phyloP scores from a whole-genome alignment of 2,888 invertebrate genomes.

The Dynastes maya region DNA sequence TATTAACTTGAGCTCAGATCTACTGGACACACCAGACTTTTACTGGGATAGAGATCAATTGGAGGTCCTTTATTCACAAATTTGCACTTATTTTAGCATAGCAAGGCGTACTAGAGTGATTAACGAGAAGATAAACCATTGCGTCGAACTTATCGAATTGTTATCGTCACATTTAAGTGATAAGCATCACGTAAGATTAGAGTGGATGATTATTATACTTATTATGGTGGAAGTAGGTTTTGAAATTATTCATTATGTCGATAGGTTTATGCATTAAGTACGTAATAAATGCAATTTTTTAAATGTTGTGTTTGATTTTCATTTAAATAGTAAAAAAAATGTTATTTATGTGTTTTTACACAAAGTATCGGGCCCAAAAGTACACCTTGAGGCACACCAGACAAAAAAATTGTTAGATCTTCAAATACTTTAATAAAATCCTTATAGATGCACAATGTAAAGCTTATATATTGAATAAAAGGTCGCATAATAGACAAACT shows the following conservation, averaged over 20 bases:
- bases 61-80: slow-evolving; percentile 87
- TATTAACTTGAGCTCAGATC: slow-evolving; percentile 93
- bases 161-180: slow-evolving; percentile 93
- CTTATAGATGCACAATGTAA: background rate
- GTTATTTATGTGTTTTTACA: background rate
- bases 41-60: slow-evolving; percentile 97
- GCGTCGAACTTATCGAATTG: slow-evolving; percentile 92
- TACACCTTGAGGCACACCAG: no score
- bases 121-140: slow-evolving; percentile 96
- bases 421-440: no score
- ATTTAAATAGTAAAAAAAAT: background rate
- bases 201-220: slow-evolving; percentile 97
- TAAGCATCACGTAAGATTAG: slow-evolving; percentile 91
- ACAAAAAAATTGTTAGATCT: no score
- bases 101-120: slow-evolving; percentile 89
- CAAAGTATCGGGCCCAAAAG: background rate
- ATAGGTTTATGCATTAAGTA: slow-evolving; percentile 70
- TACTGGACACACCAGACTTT: slow-evolving; percentile 96
- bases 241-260: slow-evolving; percentile 84
- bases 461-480: background rate
- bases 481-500: background rate
- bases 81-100: slow-evolving; percentile 89
- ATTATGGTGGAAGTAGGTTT: slow-evolving; percentile 96
- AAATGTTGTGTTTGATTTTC: background rate
- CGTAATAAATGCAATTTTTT: background rate